These are phyloP conservation scores for Eristalis pertinax DNA, from an alignment of 2,888 invertebrate genomes.

Conservation along the genomic window DNA sequence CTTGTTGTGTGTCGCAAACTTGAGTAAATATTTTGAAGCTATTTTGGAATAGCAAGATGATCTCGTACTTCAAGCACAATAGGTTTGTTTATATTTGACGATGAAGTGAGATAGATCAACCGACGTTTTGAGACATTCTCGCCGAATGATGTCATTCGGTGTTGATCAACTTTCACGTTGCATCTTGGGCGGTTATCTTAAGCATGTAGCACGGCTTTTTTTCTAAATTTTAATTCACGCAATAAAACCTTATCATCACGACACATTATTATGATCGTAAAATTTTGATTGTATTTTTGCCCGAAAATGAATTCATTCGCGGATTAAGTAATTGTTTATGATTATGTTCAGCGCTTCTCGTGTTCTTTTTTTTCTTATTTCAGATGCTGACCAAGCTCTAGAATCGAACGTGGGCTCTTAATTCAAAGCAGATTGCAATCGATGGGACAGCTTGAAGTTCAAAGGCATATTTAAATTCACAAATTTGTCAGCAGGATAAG, in stretches of 20 bases:
- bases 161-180: constrained; percentile 13
- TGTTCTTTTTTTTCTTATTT: not conserved
- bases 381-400: not conserved
- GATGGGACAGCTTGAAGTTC: too few relatives aligned
- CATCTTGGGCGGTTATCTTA: constrained; percentile 41
- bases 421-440: too few relatives aligned
- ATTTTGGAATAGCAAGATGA: not conserved
- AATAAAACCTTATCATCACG: not conserved
- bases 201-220: not conserved
- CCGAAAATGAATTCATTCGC: not conserved
- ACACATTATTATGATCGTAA: not conserved
- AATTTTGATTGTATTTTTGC: not conserved
- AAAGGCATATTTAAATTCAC: too few relatives aligned
- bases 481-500: too few relatives aligned
- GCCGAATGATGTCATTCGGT: constrained; percentile 32
- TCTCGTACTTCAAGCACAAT: not conserved
- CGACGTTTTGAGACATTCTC: constrained; percentile 8
- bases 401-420: too few relatives aligned
- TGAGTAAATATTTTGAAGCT: not conserved
- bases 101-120: constrained; percentile 1
- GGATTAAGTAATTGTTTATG: not conserved
- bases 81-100: not conserved
- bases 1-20: too few relatives aligned
- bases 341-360: not conserved
- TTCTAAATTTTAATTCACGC: not conserved